Conservation (phyloP, 2,888 invertebrate genomes). For the Belgica antarctica region DNA sequence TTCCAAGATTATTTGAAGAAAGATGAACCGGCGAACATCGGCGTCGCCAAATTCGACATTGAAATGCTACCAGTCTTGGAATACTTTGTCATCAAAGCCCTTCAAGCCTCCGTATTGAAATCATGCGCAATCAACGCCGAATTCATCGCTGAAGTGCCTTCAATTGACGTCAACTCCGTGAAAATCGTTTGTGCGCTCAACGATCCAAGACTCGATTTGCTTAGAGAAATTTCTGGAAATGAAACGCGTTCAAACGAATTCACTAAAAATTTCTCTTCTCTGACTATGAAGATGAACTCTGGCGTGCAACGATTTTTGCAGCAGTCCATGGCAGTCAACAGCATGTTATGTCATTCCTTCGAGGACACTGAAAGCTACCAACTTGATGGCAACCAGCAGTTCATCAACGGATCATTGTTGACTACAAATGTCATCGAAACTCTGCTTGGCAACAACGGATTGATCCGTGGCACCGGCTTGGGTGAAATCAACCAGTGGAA, state of each 20-base stretch:
- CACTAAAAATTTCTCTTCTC: neutral
- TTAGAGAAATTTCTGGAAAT: neutral
- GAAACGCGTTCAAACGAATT: neutral
- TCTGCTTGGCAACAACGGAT: slow-evolving; percentile 49
- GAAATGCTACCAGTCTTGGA: slow-evolving; percentile 45
- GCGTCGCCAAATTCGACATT: slow-evolving; percentile 12
- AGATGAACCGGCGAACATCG: neutral
- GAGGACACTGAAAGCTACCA: slow-evolving; percentile 10
- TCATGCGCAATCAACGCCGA: slow-evolving; percentile 33
- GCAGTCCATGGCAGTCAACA: slow-evolving; percentile 8
- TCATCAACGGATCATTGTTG: slow-evolving; percentile 30
- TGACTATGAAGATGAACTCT: neutral
- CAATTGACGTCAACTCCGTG: slow-evolving; percentile 28
- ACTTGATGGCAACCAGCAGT: neutral
- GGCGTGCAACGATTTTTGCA: neutral
- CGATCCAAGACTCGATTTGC: neutral
- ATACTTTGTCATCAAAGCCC: slow-evolving; percentile 45
- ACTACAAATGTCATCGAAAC: slow-evolving; percentile 47
- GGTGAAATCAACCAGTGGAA: slow-evolving; percentile 51
- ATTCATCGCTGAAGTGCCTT: slow-evolving; percentile 38
- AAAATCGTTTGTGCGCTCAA: neutral
- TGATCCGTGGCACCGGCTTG: slow-evolving; percentile 50
- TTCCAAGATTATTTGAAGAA: slow-evolving; percentile 18
- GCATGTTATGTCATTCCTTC: neutral
- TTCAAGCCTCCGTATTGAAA: neutral